Evolutionary conservation across 2,888 invertebrate species (phyloP).

Genomic region (Ariolimax columbianus): DNA sequence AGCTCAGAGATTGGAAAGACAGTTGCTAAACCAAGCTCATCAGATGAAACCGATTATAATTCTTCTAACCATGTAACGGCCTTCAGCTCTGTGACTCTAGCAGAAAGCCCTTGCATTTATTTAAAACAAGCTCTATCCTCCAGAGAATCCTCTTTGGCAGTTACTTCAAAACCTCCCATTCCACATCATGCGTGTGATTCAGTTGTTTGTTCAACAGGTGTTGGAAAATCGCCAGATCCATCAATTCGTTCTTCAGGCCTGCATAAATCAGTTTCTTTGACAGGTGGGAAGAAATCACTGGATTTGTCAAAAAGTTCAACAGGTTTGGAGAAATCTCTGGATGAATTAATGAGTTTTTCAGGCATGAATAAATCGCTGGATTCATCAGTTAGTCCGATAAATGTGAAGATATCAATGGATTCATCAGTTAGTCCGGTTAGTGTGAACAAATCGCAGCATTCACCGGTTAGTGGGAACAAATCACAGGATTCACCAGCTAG

Average conservation of each 20-base stretch:
- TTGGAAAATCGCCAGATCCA: no score
- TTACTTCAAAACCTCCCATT: conserved; percentile 28
- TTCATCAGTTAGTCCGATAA: no score
- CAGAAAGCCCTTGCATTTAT: conserved; percentile 4
- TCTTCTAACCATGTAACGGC: background rate
- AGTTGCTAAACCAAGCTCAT: background rate
- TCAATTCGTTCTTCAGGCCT: no score
- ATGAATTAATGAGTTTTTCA: no score
- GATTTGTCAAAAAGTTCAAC: no score
- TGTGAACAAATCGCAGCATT: background rate
- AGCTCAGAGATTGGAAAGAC: background rate
- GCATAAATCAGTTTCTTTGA: background rate
- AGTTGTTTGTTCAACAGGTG: background rate
- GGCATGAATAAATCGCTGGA: no score
- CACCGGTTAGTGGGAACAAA: no score
- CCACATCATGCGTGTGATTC: background rate
- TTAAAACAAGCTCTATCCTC: conserved; percentile 5
- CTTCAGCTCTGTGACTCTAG: background rate
- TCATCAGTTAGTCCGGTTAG: no score
- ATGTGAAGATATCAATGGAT: no score
- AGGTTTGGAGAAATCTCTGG: no score
- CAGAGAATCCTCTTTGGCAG: background rate
- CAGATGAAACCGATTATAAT: background rate
- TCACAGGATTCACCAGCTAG: background rate
- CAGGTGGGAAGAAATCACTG: no score